Conservation (phyloP, 2,797 vertebrate species). For the Cuculus canorus region DNA sequence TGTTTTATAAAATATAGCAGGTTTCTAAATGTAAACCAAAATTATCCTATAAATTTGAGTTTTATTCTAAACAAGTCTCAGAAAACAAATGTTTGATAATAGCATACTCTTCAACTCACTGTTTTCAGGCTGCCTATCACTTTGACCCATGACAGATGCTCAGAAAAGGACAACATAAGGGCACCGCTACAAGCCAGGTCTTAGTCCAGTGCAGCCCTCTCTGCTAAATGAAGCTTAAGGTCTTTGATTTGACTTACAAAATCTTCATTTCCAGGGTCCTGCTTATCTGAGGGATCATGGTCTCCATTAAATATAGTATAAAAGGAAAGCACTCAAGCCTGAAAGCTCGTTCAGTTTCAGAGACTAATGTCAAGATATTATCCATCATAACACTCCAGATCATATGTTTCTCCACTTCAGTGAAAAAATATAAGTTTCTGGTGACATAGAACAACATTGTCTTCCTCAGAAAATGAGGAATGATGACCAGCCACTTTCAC, state of each 20-base stretch:
- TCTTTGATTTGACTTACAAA: background rate
- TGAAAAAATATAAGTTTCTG: background rate
- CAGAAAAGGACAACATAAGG: background rate
- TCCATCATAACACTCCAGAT: background rate
- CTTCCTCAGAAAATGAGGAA: background rate
- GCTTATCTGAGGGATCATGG: background rate
- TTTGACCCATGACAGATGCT: background rate
- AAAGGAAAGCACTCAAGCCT: background rate
- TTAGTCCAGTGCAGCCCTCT: background rate
- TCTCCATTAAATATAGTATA: constrained; percentile 4
- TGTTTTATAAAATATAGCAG: background rate
- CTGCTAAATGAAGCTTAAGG: background rate
- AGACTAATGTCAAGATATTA: background rate
- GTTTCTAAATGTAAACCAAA: background rate
- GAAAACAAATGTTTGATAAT: background rate
- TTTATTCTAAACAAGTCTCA: background rate
- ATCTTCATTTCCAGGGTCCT: background rate
- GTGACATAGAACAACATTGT: background rate
- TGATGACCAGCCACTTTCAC: background rate
- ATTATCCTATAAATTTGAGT: background rate
- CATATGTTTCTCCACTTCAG: background rate
- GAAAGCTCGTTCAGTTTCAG: background rate
- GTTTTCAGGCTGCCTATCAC: background rate
- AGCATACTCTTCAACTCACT: background rate
- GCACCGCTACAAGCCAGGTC: background rate